These are phyloP conservation scores for Pyrocoelia pectoralis DNA, from an alignment of 2,888 invertebrate genomes.

Conservation along the genomic window DNA sequence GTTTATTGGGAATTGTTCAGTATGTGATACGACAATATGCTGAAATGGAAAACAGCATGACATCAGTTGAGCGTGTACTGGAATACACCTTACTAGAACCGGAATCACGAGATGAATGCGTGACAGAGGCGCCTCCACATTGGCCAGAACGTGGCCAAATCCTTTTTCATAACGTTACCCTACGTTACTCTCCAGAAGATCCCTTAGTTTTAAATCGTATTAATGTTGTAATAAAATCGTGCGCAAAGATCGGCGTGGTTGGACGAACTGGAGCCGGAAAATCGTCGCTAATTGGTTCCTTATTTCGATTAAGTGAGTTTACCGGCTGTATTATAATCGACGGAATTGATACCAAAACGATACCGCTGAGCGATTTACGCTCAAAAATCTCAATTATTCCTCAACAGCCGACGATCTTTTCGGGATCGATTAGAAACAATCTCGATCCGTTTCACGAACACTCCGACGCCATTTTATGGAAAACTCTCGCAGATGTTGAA, in stretches of 20 bases:
- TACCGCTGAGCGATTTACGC: constrained; percentile 41
- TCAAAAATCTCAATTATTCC: not conserved
- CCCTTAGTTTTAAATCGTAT: constrained; percentile 79
- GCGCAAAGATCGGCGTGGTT: constrained; percentile 80
- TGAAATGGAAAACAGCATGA: constrained; percentile 82
- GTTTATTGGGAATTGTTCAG: constrained; percentile 71
- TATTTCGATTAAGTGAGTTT: constrained; percentile 82
- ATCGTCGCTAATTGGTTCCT: constrained; percentile 76
- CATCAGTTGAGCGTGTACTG: constrained; percentile 83
- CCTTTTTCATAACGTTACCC: constrained; percentile 71
- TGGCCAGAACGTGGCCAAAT: constrained; percentile 80
- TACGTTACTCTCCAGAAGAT: constrained; percentile 77
- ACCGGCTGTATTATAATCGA: constrained; percentile 86
- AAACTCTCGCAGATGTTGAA: not conserved
- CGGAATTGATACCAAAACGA: constrained; percentile 70
- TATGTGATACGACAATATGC: constrained; percentile 84
- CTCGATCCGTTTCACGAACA: constrained; percentile 10
- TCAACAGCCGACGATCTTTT: not conserved
- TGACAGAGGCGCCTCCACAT: constrained; percentile 66
- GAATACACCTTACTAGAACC: constrained; percentile 60
- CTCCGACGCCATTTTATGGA: not conserved
- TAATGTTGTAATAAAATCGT: constrained; percentile 71
- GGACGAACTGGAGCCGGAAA: constrained; percentile 88
- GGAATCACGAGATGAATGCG: constrained; percentile 43
- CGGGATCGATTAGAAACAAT: not conserved